A percentile compares a stretch with the other conserved stretches of the same genome.
phyloP scores from a whole-genome alignment of 1,140 invertebrate species.

The Nixonia krombeini region DNA sequence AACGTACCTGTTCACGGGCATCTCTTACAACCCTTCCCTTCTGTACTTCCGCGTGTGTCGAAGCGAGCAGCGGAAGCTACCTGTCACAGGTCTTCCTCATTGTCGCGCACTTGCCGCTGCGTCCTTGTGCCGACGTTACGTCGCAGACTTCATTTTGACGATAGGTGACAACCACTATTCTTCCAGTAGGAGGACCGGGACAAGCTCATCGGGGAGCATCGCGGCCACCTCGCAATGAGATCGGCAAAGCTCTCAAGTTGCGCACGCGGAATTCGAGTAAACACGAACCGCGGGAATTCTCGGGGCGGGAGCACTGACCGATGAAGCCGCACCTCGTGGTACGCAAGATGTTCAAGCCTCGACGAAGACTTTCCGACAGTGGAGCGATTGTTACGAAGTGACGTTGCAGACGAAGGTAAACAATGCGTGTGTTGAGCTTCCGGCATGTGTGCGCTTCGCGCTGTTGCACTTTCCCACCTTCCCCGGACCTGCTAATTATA shows the following conservation, averaged over 20 bases:
- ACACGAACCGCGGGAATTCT: slow-evolving; percentile 47
- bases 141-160: not conserved
- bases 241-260: no score
- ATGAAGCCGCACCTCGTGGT: slow-evolving; percentile 64
- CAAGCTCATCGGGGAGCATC: no score
- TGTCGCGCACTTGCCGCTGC: not conserved
- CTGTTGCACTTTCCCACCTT: slow-evolving; percentile 35
- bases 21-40: slow-evolving; percentile 29
- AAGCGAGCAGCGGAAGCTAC: slow-evolving; percentile 46
- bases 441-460: slow-evolving; percentile 24
- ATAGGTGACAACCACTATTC: not conserved
- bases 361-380: slow-evolving; percentile 11
- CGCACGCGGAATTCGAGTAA: slow-evolving; percentile 53
- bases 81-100: slow-evolving; percentile 65
- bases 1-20: slow-evolving; percentile 57
- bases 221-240: no score
- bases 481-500: slow-evolving; percentile 12
- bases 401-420: slow-evolving; percentile 10
- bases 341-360: slow-evolving; percentile 20
- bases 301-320: slow-evolving; percentile 67
- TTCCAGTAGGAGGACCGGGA: no score
- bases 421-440: slow-evolving; percentile 16
- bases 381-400: slow-evolving; percentile 4
- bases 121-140: not conserved
- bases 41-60: slow-evolving; percentile 2